phyloP scores from a whole-genome alignment of 2,113 vertebrate species.

The Coregonus clupeaformis region DNA sequence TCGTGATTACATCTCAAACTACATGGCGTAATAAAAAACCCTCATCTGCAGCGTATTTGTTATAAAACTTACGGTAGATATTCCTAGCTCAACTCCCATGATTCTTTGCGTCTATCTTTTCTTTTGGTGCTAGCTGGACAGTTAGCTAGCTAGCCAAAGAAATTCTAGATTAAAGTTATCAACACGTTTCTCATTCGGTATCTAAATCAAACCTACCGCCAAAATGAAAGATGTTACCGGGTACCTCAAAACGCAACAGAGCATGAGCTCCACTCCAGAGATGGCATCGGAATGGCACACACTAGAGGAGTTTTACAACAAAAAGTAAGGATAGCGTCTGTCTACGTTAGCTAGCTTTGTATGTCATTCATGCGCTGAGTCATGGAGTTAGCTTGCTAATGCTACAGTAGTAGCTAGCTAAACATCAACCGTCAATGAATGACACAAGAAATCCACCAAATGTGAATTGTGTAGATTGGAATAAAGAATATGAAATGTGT shows the following conservation, averaged over 20 bases:
- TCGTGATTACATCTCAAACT: neutral
- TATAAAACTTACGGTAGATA: constrained; percentile 4
- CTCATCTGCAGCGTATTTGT: neutral
- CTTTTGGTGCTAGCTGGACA: neutral
- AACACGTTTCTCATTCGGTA: neutral
- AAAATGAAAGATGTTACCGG: constrained; percentile 91
- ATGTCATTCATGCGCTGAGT: constrained; percentile 72
- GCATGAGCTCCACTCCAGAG: constrained; percentile 86
- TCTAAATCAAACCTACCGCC: constrained; percentile 5
- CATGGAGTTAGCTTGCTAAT: constrained; percentile 35
- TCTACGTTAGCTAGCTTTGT: constrained; percentile 20
- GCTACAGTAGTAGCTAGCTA: neutral
- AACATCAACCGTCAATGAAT: neutral
- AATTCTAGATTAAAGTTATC: neutral
- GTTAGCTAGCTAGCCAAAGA: neutral
- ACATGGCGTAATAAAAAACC: neutral
- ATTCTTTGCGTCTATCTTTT: constrained; percentile 41
- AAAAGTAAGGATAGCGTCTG: constrained; percentile 77
- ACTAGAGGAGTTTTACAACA: constrained; percentile 91
- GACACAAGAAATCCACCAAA: no score
- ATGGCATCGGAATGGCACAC: constrained; percentile 90
- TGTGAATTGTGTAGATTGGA: no score
- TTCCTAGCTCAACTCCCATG: constrained; percentile 46
- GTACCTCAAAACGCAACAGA: constrained; percentile 89
- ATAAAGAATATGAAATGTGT: no score